These are phyloP conservation scores for Caenorhabditis afra DNA, from an alignment of 2,888 invertebrate species.

Conservation along the genomic window DNA sequence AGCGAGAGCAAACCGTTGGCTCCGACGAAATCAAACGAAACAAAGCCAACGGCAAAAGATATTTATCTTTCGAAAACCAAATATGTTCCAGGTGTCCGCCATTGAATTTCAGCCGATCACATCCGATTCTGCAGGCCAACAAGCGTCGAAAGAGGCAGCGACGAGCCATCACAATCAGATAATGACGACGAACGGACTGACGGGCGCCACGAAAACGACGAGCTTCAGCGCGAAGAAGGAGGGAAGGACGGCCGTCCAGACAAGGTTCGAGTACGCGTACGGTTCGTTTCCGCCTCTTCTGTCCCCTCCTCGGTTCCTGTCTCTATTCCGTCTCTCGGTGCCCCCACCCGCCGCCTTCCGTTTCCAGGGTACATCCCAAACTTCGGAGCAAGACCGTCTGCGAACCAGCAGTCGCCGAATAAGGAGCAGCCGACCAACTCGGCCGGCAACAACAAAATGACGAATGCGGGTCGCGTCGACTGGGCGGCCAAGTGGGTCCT, in stretches of 20 bases:
- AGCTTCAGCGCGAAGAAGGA: constrained; percentile 59
- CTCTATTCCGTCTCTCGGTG: neutral
- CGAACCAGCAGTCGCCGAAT: constrained; percentile 24
- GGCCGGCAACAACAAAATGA: constrained; percentile 27
- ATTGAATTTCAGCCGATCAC: neutral
- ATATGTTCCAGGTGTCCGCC: constrained; percentile 86
- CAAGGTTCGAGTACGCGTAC: constrained; percentile 80
- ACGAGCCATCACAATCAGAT: constrained; percentile 45
- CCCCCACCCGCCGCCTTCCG: neutral
- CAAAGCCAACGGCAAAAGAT: constrained; percentile 84
- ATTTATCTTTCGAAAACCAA: constrained; percentile 88
- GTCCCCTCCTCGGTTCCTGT: constrained; percentile 5
- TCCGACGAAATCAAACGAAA: constrained; percentile 51
- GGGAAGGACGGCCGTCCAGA: constrained; percentile 75
- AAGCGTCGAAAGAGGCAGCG: constrained; percentile 30
- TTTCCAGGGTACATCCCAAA: constrained; percentile 70
- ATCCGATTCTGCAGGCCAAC: constrained; percentile 29
- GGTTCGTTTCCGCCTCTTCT: constrained; percentile 65
- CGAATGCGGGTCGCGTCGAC: constrained; percentile 84
- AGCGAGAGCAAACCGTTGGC: constrained; percentile 45
- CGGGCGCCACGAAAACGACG: constrained; percentile 66
- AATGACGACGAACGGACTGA: constrained; percentile 56
- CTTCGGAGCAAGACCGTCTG: constrained; percentile 66
- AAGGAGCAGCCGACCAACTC: constrained; percentile 16
- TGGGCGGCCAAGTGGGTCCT: constrained; percentile 88